These are phyloP conservation scores for Idaea aversata DNA, from an alignment of 2,888 invertebrate genomes.

Conservation along the genomic window DNA sequence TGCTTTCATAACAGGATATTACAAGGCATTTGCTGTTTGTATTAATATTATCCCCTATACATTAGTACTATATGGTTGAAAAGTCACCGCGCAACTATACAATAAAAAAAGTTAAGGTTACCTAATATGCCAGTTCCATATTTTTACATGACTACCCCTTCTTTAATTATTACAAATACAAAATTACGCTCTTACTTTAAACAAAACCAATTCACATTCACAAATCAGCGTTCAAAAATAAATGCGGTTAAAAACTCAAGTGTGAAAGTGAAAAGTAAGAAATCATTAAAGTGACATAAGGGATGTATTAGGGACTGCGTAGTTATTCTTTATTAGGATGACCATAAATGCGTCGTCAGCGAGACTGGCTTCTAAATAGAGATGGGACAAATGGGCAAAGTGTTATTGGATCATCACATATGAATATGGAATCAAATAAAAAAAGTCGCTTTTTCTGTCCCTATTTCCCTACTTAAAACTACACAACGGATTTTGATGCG, in stretches of 20 bases:
- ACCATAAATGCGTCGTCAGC: conserved; percentile 50
- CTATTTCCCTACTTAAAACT: no score
- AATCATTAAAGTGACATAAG: conserved; percentile 51
- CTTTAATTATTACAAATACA: background rate
- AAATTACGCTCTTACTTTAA: conserved; percentile 11
- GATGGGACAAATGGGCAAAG: conserved; percentile 9
- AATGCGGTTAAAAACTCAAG: conserved; percentile 21
- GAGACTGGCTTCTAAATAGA: conserved; percentile 21
- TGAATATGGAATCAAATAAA: no score
- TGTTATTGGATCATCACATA: background rate
- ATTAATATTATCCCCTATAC: no score
- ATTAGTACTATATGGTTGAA: no score
- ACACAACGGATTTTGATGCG: no score
- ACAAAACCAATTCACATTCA: conserved; percentile 12
- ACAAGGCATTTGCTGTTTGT: no score
- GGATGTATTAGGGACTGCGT: conserved; percentile 40
- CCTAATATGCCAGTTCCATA: no score
- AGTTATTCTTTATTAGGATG: conserved; percentile 51
- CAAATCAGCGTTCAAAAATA: conserved; percentile 14
- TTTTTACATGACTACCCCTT: no score
- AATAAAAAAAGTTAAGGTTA: no score
- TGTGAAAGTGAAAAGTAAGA: conserved; percentile 35
- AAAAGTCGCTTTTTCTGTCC: no score
- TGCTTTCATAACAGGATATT: no score
- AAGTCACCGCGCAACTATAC: no score